Conservation (phyloP, 2,113 vertebrate species). For the Myanophis thanlyinensis region DNA sequence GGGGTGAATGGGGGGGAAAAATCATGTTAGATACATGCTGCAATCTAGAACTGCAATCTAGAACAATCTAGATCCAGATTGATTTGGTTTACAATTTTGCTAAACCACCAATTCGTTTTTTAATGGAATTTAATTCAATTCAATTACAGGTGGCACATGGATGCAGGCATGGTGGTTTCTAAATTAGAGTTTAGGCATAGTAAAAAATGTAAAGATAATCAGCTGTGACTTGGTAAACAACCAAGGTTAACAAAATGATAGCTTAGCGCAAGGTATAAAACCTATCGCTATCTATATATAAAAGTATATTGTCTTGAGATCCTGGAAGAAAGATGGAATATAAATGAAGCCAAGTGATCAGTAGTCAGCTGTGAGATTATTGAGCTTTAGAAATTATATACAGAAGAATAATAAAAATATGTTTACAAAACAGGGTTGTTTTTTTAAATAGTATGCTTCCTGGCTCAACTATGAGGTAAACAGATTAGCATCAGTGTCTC, state of each 20-base stretch:
- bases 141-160: not conserved
- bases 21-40: rapidly evolving
- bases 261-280: not conserved
- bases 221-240: not conserved
- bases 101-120: not conserved
- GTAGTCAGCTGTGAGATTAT: not conserved
- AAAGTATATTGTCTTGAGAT: not conserved
- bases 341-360: not conserved
- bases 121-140: no score
- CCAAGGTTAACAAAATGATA: not conserved
- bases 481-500: not conserved
- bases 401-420: not conserved
- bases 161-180: not conserved
- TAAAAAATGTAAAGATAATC: not conserved
- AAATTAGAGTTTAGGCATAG: not conserved
- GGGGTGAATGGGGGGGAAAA: no score
- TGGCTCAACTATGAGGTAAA: not conserved
- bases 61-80: no score
- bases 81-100: not conserved
- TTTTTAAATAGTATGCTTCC: not conserved
- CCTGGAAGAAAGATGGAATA: not conserved
- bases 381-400: not conserved
- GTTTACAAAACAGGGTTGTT: not conserved
- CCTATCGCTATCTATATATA: not conserved
- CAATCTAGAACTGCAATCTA: not conserved